Evolutionary conservation across 1,140 invertebrate genomes (phyloP).

Genomic region (Brachionus asplanchnoidis): DNA sequence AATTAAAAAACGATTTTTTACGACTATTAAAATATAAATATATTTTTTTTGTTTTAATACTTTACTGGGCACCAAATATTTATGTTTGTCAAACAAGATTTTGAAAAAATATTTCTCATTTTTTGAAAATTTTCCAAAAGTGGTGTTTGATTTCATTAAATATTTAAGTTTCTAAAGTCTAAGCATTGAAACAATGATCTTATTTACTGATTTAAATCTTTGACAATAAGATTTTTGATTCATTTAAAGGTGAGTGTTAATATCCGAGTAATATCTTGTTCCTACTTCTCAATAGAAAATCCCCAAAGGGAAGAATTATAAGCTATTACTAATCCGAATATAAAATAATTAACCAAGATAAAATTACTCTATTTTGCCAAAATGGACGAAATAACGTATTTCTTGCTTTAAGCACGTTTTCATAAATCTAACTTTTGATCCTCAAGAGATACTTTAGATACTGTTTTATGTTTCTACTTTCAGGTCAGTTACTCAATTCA

Average conservation of each 20-base stretch:
- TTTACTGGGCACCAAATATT: neutral
- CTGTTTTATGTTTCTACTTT: neutral
- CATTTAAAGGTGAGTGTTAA: neutral
- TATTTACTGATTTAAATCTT: slow-evolving; percentile 17
- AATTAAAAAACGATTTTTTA: slow-evolving; percentile 9
- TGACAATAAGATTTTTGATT: slow-evolving; percentile 32
- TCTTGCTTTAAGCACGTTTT: slow-evolving; percentile 18
- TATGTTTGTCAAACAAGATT: slow-evolving; percentile 25
- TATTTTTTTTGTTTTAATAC: slow-evolving; percentile 13
- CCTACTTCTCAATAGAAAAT: neutral
- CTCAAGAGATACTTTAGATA: slow-evolving; percentile 6
- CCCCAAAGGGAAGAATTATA: slow-evolving; percentile 23
- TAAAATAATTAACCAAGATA: slow-evolving; percentile 21
- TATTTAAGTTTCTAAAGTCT: neutral
- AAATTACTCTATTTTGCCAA: neutral
- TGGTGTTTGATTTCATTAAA: slow-evolving; percentile 35
- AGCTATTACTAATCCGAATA: slow-evolving; percentile 16
- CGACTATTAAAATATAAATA: neutral
- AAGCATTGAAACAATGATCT: neutral
- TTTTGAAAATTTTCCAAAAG: slow-evolving; percentile 1
- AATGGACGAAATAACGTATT: neutral
- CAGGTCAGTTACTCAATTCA: slow-evolving; percentile 26
- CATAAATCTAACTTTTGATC: neutral
- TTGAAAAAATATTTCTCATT: neutral
- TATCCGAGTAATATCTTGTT: neutral